Percentiles rank a stretch among this genome's conserved stretches.
These are phyloP conservation scores for Sinelater perroti DNA, from an alignment of 2,888 invertebrate species.

Conservation along the genomic window DNA sequence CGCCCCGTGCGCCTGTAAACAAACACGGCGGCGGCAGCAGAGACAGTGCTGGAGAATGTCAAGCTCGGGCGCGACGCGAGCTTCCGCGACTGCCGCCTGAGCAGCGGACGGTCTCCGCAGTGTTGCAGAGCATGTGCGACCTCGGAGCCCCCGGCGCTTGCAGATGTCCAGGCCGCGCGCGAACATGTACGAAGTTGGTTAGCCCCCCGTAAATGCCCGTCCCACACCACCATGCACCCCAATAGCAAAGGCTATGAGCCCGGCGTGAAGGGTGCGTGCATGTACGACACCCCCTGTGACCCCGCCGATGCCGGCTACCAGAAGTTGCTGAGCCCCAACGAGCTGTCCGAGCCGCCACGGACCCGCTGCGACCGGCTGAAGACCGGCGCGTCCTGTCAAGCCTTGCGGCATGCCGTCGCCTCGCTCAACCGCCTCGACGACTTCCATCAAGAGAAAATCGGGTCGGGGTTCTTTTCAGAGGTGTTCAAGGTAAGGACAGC, in stretches of 20 bases:
- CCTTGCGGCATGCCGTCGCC: conserved; percentile 89
- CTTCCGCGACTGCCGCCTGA: conserved; percentile 13
- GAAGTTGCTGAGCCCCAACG: conserved; percentile 57
- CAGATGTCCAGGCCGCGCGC: conserved; percentile 45
- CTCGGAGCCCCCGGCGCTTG: conserved; percentile 40
- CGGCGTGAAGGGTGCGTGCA: conserved; percentile 53
- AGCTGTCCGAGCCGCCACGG: conserved; percentile 58
- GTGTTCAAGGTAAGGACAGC: conserved; percentile 87
- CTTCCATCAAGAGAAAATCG: conserved; percentile 92
- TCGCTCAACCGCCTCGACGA: conserved; percentile 93
- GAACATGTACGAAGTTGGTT: conserved; percentile 61
- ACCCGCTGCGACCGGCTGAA: conserved; percentile 64
- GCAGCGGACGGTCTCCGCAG: conserved; percentile 24
- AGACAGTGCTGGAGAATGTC: conserved; percentile 40
- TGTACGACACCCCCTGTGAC: conserved; percentile 60
- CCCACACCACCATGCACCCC: conserved; percentile 52
- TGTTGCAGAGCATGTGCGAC: conserved; percentile 50
- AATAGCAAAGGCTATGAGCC: conserved; percentile 44
- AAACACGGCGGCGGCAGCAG: conserved; percentile 28
- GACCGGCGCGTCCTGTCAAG: conserved; percentile 85
- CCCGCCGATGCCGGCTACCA: conserved; percentile 58
- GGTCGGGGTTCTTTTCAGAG: conserved; percentile 96
- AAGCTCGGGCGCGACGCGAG: conserved; percentile 44
- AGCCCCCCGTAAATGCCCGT: conserved; percentile 53
- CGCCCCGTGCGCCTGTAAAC: conserved; percentile 3